Base-by-base conservation (phyloP, 1,140 invertebrate species). In the Anastrepha obliqua region DNA sequence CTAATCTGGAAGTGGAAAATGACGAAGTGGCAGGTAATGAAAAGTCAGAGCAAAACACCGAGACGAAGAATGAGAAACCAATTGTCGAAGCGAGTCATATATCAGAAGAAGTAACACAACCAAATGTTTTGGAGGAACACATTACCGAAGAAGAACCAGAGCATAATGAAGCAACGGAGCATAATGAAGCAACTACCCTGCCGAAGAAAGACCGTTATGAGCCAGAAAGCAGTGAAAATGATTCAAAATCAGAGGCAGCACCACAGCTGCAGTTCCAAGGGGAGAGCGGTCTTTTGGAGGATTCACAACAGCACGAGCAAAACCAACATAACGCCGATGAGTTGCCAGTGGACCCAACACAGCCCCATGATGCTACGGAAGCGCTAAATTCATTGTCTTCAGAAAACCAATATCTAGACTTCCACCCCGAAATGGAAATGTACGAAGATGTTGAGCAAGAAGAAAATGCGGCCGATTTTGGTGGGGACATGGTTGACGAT, bases 331-430 rank as follows among this genome's bases (percentile, higher is more conserved):
- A 44, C 17, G 39, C 67, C 15, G 67, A 17, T 74, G 42, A 47
- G 42, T n/a, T 81, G 47, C 42, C 20, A n/a, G n/a, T 51, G 7
- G 74, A 9, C 44, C 29, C 44, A 81, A 20, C 47, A 3, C 90
- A 89, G 3, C 89, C 88, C 64, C 88, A 92, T 67, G 90, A 91
- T 70, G 89, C 90, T 88, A 89, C 89, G 13, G 47, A 81, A 47
- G n/a, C 51, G 11, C 74, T 47, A 81, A 55, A 81, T 20, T 20
- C 15, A 81, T 55, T 81, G 44, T 29, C 74, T 0, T 81, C 74
- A 7, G 74, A 81, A 55, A 42, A 81, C 4, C 74, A 55, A 4
- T 81, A 81, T 55, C 17, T 55, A 17, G 74, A 81, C 0, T 55
- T 20, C 20, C 74, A 81, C n/a, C 47, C 44, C n/a, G 74, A 81